Conservation (phyloP, 2,113 vertebrate species). For the Sigmodon hispidus region DNA sequence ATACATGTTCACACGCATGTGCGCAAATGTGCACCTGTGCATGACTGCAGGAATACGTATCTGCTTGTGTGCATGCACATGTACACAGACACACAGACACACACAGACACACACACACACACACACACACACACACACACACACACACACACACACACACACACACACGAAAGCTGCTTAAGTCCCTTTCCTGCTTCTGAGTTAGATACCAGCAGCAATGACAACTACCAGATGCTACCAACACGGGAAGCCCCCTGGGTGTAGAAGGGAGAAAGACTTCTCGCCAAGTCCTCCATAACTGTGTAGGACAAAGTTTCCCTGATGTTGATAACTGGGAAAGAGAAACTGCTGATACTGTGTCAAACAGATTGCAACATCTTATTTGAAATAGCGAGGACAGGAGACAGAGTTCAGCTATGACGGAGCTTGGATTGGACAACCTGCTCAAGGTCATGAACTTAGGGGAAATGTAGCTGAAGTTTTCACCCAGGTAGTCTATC, state of each 20-base stretch:
- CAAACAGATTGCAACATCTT: neutral
- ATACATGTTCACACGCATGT: neutral
- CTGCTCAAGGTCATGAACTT: conserved; percentile 15
- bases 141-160: neutral
- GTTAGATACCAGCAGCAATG: neutral
- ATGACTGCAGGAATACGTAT: neutral
- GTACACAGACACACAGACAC: neutral
- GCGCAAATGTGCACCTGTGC: neutral
- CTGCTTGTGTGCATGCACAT: neutral
- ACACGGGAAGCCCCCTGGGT: neutral
- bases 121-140: neutral
- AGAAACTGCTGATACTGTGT: neutral
- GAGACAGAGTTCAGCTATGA: neutral
- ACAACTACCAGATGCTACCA: neutral
- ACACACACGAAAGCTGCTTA: neutral
- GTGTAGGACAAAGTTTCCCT: neutral
- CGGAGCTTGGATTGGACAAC: neutral
- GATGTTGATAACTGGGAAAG: neutral
- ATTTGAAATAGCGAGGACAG: neutral
- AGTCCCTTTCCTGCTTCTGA: neutral
- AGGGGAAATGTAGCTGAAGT: neutral
- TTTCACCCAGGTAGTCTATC: neutral
- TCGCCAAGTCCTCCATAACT: neutral
- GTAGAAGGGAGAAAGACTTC: neutral
- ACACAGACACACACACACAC: neutral